Evolutionary conservation across 2,797 vertebrate species (phyloP), one percentile per base, ranked within the genome.

Genomic region (Oreonectes daqikongensis): DNA sequence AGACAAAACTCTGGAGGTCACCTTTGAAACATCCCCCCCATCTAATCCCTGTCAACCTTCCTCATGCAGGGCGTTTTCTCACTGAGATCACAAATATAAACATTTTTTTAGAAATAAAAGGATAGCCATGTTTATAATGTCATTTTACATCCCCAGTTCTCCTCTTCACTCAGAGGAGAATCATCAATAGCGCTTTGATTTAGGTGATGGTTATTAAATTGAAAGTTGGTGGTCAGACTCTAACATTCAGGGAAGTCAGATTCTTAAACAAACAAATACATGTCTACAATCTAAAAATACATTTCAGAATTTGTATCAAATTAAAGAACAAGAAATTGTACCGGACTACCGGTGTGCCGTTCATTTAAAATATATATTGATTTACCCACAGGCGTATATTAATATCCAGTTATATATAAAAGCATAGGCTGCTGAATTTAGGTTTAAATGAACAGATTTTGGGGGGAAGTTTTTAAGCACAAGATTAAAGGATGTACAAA

Each of bases 1-100:
- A 86, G 85, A 85, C 82, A 84, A 80, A 89, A 89, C 83, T 83
- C 74, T 85, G 85, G 84, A 92, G 92, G 90, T 93, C 90, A 91
- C 87, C 89, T 90, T 86, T 91, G 83, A 81, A 69, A 55, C 55
- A 81, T 81, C 26, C 38, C 63, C n/a, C 80, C 72, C 78, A 85
- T 78, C 81, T 90, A 90, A 91, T 90, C 89, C 87, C 80, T 84
- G 85, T 81, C 85, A 88, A 86, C 69, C 88, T 85, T 86, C 86
- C 86, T 84, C 46, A 57, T 78, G 85, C 70, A 44, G 57, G n/a
- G 28, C 44, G 11, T 74, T 52, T 32, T 60, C 24, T 28, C 59
- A 40, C 17, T 40, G 18, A 24, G 11, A 14, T 42, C 5, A 65
- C 2, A 65, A 22, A 20, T 4, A 40, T 64, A 11, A n/a, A 24